Evolutionary conservation across 35 echinoderm and acorn worm genomes (phyloP), one percentile per base, ranked within the genome.

Genomic region (Chiridota heheva): DNA sequence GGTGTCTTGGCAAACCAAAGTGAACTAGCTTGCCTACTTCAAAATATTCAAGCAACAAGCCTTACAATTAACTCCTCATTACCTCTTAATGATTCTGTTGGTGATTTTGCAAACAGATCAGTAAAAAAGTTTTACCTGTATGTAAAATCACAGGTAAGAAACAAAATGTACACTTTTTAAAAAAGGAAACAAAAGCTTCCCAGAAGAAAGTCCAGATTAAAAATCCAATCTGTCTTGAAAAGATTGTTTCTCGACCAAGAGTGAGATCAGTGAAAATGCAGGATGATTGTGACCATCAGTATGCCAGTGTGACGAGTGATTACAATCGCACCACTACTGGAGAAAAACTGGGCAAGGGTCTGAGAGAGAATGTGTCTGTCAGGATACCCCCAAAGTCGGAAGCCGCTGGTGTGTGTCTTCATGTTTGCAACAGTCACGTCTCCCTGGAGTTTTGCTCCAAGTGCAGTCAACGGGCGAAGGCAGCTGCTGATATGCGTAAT

Each of bases 1-100:
- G 68, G 84, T 57, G 90, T 92, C 22, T 58, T 92, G 25, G 82
- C 90, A 39, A 92, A 92, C 42, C 90, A 92, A 44, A 92, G 90
- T 75, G 84, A 84, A 37, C 39, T 92, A 37, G 42, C 90, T 4
- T 22, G 43, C 15, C 44, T 92, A 36, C 53, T 92, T 12, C 61
- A 72, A 45, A 92, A 92, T 43, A 86, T 86, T 28, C 47, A 81
- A 26, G 83, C 73, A 26, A 86, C 90, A 8, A 83, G 84, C 16
- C 51, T 92, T 10, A 64, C n/a, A n/a, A n/a, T n/a, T n/a, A n/a
- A n/a, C n/a, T n/a, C n/a, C n/a, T n/a, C n/a, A n/a, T n/a, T n/a
- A n/a, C n/a, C 66, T 5, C 82, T 92, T 67, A 82, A 92, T 42
- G 76, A 66, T 18, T 86, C 90, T 20, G 58, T 91, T 47, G 44